Evolutionary conservation across 1,140 invertebrate species (phyloP).

Genomic region (Bradynema listronoti): DNA sequence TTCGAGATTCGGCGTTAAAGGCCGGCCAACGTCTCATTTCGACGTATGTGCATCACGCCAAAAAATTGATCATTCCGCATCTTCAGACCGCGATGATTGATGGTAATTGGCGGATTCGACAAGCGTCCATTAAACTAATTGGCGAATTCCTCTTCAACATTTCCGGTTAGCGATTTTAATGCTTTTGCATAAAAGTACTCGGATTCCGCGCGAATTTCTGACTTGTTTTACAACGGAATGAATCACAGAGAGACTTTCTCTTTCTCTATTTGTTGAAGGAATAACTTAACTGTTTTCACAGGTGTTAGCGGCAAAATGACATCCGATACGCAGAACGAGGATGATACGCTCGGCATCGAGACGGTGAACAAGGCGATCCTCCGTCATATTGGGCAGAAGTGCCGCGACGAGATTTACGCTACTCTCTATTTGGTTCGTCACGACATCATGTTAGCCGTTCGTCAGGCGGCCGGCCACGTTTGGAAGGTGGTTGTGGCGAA

Average conservation of each 20-base stretch:
- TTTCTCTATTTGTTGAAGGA: too few relatives aligned
- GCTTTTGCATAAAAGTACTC: too few relatives aligned
- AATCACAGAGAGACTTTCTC: too few relatives aligned
- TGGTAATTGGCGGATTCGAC: constrained; percentile 96
- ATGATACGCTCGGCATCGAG: constrained; percentile 98
- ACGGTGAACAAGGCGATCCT: constrained; percentile 70
- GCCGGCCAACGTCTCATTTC: constrained; percentile 95
- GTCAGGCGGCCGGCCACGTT: constrained; percentile 70
- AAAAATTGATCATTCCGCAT: constrained; percentile 78
- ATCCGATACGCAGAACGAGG: constrained; percentile 91
- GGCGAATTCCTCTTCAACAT: constrained; percentile 93
- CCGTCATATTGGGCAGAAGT: constrained; percentile 67
- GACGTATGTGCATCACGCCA: constrained; percentile 89
- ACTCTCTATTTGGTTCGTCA: constrained; percentile 94
- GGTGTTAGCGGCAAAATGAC: constrained; percentile 95
- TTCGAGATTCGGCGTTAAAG: constrained; percentile 87
- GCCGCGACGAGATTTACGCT: constrained; percentile 83
- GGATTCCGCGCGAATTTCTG: too few relatives aligned
- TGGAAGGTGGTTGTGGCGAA: constrained; percentile 58
- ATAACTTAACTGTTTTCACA: constrained; percentile 1
- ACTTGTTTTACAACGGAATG: too few relatives aligned
- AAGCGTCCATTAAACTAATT: constrained; percentile 86
- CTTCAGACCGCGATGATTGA: constrained; percentile 86
- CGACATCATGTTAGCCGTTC: constrained; percentile 89
- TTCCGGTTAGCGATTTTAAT: constrained; percentile 63